Evolutionary conservation across 2,113 vertebrate species (phyloP).

Genomic region (Accipiter virgatus): DNA sequence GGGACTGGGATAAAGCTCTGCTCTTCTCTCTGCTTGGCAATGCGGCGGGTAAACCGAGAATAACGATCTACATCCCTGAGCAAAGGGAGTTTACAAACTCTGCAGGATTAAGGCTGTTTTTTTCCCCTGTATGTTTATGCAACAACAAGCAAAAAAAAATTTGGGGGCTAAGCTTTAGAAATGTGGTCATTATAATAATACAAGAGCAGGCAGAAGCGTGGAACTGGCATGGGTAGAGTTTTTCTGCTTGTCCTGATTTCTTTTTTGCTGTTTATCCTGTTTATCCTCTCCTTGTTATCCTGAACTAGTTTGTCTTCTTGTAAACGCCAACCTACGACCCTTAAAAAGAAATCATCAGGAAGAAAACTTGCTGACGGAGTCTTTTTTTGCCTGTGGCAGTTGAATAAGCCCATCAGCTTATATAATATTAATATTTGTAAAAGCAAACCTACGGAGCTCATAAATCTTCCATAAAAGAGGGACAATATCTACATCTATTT

Average conservation of each 20-base stretch:
- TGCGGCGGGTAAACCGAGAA: rapidly evolving
- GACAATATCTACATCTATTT: background rate
- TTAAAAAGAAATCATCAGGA: slow-evolving; percentile 12
- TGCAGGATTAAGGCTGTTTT: background rate
- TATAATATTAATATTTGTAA: slow-evolving; percentile 63
- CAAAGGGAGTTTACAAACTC: background rate
- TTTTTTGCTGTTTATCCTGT: slow-evolving; percentile 25
- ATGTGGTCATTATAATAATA: background rate
- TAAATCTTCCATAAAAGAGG: slow-evolving; percentile 43
- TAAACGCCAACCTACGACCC: background rate
- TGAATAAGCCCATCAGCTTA: slow-evolving; percentile 39
- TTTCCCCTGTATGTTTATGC: background rate
- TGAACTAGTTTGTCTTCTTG: slow-evolving; percentile 8
- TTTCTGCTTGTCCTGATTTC: slow-evolving; percentile 13
- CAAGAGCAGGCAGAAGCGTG: background rate
- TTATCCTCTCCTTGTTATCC: slow-evolving; percentile 27
- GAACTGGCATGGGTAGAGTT: background rate
- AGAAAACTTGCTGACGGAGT: slow-evolving; percentile 35
- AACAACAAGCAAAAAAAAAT: background rate
- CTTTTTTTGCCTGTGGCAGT: background rate
- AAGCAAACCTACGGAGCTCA: slow-evolving; percentile 43
- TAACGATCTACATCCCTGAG: background rate
- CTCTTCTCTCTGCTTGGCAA: background rate
- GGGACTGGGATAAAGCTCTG: background rate
- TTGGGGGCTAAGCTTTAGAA: background rate